Percentiles rank a stretch among this genome's conserved stretches.
Conservation (phyloP, 2,888 invertebrate genomes). For the Stratiomys singularior region DNA sequence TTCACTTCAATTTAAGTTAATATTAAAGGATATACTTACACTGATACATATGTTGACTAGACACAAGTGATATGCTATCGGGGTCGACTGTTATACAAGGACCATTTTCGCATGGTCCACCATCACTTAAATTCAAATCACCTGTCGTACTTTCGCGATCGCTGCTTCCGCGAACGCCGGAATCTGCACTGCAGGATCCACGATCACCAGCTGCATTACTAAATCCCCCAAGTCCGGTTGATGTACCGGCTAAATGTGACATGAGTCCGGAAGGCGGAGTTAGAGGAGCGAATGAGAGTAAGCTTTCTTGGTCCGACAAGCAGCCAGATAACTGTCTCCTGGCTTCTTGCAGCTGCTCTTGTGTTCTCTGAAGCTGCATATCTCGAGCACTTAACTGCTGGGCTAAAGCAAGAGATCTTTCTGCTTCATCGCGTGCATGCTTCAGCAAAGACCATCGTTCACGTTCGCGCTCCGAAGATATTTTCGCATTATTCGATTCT, state of each 20-base stretch:
- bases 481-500: slow-evolving; percentile 72
- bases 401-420: slow-evolving; percentile 84
- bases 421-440: slow-evolving; percentile 90
- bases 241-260: slow-evolving; percentile 58
- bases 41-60: slow-evolving; percentile 66
- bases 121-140: slow-evolving; percentile 80
- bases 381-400: slow-evolving; percentile 90
- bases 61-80: slow-evolving; percentile 65
- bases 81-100: slow-evolving; percentile 66
- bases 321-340: slow-evolving; percentile 82
- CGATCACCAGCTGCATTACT: slow-evolving; percentile 71
- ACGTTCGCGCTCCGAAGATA: slow-evolving; percentile 78
- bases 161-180: slow-evolving; percentile 82
- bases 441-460: slow-evolving; percentile 89
- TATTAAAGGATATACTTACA: slow-evolving; percentile 58
- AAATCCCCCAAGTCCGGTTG: slow-evolving; percentile 57
- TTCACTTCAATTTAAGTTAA: too few species aligned
- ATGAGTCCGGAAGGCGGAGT: slow-evolving; percentile 71
- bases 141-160: slow-evolving; percentile 83
- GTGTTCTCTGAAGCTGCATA: slow-evolving; percentile 83
- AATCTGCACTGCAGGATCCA: slow-evolving; percentile 88
- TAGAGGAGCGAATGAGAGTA: slow-evolving; percentile 77
- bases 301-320: slow-evolving; percentile 85
- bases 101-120: slow-evolving; percentile 70
- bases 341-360: slow-evolving; percentile 86